Base-by-base conservation (phyloP, 2,113 vertebrate species). In the Platichthys flesus region DNA sequence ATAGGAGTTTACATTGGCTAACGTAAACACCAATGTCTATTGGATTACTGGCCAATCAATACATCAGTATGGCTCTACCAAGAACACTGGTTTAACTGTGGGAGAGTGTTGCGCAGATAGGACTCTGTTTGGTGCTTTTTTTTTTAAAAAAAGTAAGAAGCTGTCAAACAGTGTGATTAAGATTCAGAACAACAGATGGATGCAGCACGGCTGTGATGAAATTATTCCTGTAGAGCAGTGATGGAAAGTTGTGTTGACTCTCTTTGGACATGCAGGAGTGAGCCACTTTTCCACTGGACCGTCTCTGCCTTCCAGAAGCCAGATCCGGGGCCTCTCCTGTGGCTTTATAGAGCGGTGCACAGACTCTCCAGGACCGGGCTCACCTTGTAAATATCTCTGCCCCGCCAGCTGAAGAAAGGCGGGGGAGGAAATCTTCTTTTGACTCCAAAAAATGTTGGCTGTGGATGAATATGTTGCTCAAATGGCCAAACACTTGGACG, bases 301-400 rank as follows among this genome's bases (percentile, higher is more conserved):
- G 26, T 28, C 26, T 28, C 26, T 28, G 26, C 26, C 26, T 28
- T 28, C 85, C 89, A 84, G 58, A 58, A 49, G 69, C 66, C 82
- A 71, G 78, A 82, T 28, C 52, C 24, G 61, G 70, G 62, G 62
- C 4, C 52, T 75, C 71, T 81, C 83, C 73, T 78, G 77, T 73
- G 78, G 85, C 59, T 90, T 87, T 74, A 85, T 65, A 62, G 81
- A 69, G 72, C 70, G 51, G 31, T 35, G 74, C 24, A 42, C 81
- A 75, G 81, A 77, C 75, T 67, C 67, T 65, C 13, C 20, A 20
- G 67, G 61, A 52, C 79, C 42, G 35, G 26, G 24, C 66, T 84
- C 77, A 86, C 87, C 90, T 91, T 85, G 80, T 90, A 92, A 92
- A 93, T 85, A 83, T 71, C 72, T 76, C 72, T 45, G 67, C 70